Percentiles rank a stretch among this genome's conserved stretches.
Conservation (phyloP, 2,113 vertebrate genomes). For the Vulpes ferrilata region DNA sequence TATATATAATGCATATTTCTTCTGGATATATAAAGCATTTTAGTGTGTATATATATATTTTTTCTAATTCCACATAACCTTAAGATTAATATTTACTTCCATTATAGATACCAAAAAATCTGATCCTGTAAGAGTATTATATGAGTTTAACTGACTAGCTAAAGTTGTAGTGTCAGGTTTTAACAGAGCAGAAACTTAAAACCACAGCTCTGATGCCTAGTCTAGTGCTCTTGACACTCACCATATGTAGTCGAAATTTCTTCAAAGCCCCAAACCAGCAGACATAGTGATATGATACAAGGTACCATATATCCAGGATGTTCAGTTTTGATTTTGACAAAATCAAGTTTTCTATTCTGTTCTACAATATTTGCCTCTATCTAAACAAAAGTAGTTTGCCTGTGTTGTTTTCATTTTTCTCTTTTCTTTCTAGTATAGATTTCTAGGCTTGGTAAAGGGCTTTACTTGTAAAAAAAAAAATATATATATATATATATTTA, state of each 20-base stretch:
- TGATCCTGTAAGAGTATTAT: background rate
- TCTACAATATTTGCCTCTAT: background rate
- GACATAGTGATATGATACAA: background rate
- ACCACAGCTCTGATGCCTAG: background rate
- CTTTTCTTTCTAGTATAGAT: background rate
- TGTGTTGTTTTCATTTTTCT: background rate
- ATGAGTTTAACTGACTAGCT: background rate
- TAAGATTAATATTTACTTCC: background rate
- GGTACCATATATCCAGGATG: background rate
- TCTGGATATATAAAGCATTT: background rate
- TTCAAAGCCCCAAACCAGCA: background rate
- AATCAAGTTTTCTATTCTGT: background rate
- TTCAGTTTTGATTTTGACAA: background rate
- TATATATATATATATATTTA: background rate
- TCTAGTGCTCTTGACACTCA: background rate
- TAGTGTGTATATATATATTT: background rate
- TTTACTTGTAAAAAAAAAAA: background rate
- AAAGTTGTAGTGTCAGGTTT: background rate
- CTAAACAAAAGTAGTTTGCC: background rate
- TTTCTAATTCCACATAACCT: background rate
- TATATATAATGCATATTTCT: background rate
- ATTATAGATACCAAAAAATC: background rate
- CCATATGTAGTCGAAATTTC: background rate
- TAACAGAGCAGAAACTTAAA: background rate
- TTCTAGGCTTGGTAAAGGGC: background rate